A percentile compares a stretch with the other conserved stretches of the same genome.
Conservation (phyloP, 2,888 invertebrate genomes). For the Hirtodrosophila alboralis region DNA sequence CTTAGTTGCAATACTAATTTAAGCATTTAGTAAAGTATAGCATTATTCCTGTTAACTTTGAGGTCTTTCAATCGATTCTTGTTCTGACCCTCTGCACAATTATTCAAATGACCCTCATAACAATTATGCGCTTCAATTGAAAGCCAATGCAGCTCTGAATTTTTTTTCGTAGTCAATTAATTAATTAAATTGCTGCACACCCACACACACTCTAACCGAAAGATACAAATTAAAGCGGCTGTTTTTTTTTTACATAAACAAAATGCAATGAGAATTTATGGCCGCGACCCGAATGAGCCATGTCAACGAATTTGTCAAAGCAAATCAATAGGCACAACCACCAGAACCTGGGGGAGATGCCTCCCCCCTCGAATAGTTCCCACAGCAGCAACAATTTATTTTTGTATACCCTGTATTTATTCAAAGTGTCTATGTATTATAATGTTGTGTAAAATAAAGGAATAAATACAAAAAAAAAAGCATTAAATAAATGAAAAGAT, state of each 20-base stretch:
- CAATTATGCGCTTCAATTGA: constrained; percentile 72
- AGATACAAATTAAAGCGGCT: constrained; percentile 14
- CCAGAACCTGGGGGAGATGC: neutral
- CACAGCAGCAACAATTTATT: constrained; percentile 21
- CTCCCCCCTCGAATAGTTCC: constrained; percentile 36
- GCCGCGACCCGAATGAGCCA: constrained; percentile 19
- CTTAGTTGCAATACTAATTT: no score
- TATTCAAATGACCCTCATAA: constrained; percentile 75
- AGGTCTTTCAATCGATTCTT: neutral
- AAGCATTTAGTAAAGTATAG: no score
- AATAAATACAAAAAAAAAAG: no score
- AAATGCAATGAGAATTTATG: constrained; percentile 77
- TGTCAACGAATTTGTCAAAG: constrained; percentile 71
- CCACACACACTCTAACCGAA: constrained; percentile 31
- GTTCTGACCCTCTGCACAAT: constrained; percentile 7
- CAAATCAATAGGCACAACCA: constrained; percentile 69
- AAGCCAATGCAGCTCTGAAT: constrained; percentile 48
- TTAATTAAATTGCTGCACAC: constrained; percentile 65
- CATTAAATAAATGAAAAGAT: no score
- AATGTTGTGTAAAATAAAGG: no score
- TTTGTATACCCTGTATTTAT: neutral
- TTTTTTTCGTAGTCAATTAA: constrained; percentile 62
- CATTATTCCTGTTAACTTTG: neutral
- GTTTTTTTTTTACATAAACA: constrained; percentile 69
- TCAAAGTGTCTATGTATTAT: no score